A percentile compares a stretch with the other conserved stretches of the same genome.
Conservation (phyloP, 2,797 vertebrate genomes). For the Sebastes itinus region DNA sequence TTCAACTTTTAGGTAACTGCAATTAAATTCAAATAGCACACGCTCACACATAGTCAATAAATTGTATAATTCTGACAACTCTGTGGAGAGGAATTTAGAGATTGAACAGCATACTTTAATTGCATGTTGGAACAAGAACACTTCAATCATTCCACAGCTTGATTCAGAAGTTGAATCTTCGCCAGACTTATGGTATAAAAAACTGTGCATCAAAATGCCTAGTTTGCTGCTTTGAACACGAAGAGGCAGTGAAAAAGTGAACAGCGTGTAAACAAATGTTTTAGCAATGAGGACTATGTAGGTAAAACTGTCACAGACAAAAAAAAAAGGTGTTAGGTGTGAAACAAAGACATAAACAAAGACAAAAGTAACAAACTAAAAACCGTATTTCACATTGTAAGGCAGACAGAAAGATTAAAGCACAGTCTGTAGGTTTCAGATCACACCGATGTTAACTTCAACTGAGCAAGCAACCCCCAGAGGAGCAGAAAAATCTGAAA, state of each 20-base stretch:
- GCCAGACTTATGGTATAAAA: neutral
- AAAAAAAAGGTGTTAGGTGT: neutral
- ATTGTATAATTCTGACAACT: constrained; percentile 8
- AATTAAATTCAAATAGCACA: neutral
- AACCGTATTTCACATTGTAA: constrained; percentile 31
- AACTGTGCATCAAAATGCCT: neutral
- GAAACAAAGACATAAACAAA: constrained; percentile 26
- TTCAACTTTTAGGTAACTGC: neutral
- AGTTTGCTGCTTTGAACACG: neutral
- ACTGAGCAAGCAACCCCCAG: constrained; percentile 33
- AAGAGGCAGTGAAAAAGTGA: neutral
- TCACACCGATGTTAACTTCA: constrained; percentile 61
- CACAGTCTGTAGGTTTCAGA: constrained; percentile 46
- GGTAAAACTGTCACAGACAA: constrained; percentile 8
- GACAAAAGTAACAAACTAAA: constrained; percentile 20
- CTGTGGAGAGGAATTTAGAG: constrained; percentile 17
- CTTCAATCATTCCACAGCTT: constrained; percentile 11
- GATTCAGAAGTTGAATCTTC: constrained; percentile 15
- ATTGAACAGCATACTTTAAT: constrained; percentile 12
- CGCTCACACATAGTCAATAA: neutral
- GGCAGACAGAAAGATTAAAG: constrained; percentile 58
- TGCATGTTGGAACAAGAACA: constrained; percentile 32
- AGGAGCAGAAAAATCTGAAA: constrained; percentile 47
- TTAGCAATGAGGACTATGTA: neutral
- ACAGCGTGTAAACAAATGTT: constrained; percentile 13